These are phyloP conservation scores for Phaonia tiefii DNA, from an alignment of 2,888 invertebrate species.

Conservation along the genomic window DNA sequence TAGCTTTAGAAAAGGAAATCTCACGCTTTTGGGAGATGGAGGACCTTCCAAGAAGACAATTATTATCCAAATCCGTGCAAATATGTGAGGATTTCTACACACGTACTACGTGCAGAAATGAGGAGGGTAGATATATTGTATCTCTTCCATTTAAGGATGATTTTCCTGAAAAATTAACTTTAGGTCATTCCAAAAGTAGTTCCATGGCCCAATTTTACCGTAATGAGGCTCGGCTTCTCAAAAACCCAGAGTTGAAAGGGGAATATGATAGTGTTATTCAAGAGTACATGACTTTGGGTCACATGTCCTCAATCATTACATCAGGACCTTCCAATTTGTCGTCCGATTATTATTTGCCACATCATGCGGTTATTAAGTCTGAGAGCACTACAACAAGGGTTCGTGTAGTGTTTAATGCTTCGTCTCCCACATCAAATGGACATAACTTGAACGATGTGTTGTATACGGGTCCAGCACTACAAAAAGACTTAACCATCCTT, in stretches of 20 bases:
- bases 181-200: not conserved
- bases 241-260: not conserved
- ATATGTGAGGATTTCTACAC: not conserved
- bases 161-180: not conserved
- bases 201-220: conserved; percentile 13
- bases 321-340: too few species aligned
- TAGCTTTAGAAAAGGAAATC: not conserved
- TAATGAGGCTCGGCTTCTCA: conserved; percentile 1
- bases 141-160: not conserved
- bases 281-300: not conserved
- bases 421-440: not conserved
- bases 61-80: not conserved
- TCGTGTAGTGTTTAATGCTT: not conserved
- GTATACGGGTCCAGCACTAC: not conserved
- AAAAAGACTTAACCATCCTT: not conserved
- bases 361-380: conserved; percentile 1
- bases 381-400: conserved; percentile 22
- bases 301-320: not conserved
- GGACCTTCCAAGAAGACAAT: not conserved
- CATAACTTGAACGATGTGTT: not conserved
- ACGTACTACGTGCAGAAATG: not conserved
- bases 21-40: conserved; percentile 8
- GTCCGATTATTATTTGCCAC: not conserved
- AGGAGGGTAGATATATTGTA: not conserved
- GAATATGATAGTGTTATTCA: not conserved